A percentile compares a stretch with the other conserved stretches of the same genome.
Evolutionary conservation across 2,797 vertebrate genomes (phyloP).

Genomic region (Merluccius polli): DNA sequence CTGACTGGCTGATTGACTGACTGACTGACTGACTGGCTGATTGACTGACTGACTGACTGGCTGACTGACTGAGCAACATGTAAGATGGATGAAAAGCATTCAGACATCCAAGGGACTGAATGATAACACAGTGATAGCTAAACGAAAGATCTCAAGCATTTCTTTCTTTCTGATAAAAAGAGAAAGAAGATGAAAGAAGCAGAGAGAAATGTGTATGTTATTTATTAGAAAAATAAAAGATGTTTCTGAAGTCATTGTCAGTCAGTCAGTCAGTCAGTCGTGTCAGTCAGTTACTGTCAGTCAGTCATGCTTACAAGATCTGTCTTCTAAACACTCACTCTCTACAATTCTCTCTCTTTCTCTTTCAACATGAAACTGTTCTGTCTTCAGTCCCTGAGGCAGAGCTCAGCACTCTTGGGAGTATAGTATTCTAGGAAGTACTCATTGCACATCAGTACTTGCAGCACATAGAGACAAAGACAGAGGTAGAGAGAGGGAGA

Average conservation of each 20-base stretch:
- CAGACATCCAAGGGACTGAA: too few species aligned
- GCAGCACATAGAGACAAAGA: conserved; percentile 16
- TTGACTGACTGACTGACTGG: too few species aligned
- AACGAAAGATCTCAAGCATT: too few species aligned
- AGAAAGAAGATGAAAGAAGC: not conserved
- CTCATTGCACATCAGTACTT: not conserved
- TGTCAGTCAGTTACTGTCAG: too few species aligned
- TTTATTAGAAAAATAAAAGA: not conserved
- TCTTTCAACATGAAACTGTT: conserved; percentile 67
- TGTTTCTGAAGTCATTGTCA: not conserved
- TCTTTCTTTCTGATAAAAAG: too few species aligned
- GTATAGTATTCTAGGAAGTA: not conserved
- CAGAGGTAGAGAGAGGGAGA: conserved; percentile 24
- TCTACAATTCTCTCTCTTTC: too few species aligned
- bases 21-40: too few species aligned
- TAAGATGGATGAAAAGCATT: too few species aligned
- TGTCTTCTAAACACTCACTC: too few species aligned
- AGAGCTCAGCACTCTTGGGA: conserved; percentile 60
- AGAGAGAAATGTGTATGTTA: not conserved
- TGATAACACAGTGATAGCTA: too few species aligned
- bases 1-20: too few species aligned
- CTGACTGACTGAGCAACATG: too few species aligned
- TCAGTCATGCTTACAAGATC: not conserved
- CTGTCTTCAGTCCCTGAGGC: conserved; percentile 76
- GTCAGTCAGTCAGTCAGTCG: not conserved